Evolutionary conservation across 2,113 vertebrate species (phyloP).

Genomic region (Laterallus jamaicensis): DNA sequence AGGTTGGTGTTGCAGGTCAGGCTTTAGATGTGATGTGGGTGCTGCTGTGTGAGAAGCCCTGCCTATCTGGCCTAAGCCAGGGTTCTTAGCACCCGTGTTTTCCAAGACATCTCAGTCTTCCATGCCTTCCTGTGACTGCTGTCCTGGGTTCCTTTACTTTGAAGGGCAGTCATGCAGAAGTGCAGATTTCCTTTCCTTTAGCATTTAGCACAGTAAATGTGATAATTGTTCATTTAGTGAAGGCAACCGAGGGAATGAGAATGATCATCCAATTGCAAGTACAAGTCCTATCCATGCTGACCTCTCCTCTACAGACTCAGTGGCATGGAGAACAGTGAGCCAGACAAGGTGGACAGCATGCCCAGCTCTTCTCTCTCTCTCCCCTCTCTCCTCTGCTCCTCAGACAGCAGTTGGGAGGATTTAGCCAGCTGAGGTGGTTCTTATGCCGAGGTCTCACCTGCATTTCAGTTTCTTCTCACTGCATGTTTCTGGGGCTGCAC

Average conservation of each 20-base stretch:
- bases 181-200: neutral
- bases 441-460: neutral
- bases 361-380: neutral
- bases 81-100: neutral
- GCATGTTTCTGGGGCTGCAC: neutral
- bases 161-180: neutral
- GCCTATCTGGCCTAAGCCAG: neutral
- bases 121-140: neutral
- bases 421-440: neutral
- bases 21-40: neutral
- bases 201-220: neutral
- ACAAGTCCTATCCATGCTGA: neutral
- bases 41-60: neutral
- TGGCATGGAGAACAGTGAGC: neutral
- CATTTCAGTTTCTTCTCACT: neutral
- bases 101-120: neutral
- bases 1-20: neutral
- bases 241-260: neutral
- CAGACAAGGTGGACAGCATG: neutral
- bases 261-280: neutral
- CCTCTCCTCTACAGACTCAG: neutral
- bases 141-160: neutral
- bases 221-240: neutral
- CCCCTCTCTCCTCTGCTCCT: rapidly evolving
- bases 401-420: neutral